Conservation (phyloP, 1,140 invertebrate genomes). For the Drosophila mojavensis region DNA sequence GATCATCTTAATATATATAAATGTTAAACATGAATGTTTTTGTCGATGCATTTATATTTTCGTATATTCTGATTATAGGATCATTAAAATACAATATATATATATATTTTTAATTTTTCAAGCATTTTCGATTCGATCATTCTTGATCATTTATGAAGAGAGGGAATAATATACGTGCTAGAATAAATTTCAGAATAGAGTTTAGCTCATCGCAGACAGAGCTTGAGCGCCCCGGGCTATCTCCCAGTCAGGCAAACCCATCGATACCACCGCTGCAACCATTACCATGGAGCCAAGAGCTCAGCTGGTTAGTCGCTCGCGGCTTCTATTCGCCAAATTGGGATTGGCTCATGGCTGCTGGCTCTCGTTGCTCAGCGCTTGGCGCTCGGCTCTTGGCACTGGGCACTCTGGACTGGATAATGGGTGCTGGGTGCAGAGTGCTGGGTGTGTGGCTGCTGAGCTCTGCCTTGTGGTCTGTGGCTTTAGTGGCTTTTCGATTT, state of each 20-base stretch:
- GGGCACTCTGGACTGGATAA: slow-evolving; percentile 23
- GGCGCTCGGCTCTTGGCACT: neutral
- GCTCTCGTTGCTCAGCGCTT: neutral
- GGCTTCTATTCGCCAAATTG: slow-evolving; percentile 73
- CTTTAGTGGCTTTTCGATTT: slow-evolving; percentile 80
- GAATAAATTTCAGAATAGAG: too few species aligned
- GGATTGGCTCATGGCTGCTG: slow-evolving; percentile 24
- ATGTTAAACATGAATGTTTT: too few species aligned
- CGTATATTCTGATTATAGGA: too few species aligned
- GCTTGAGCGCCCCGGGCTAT: too few species aligned
- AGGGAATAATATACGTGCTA: too few species aligned
- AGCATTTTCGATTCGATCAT: too few species aligned
- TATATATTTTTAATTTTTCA: too few species aligned
- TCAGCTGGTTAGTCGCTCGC: slow-evolving; percentile 45
- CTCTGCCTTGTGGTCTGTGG: slow-evolving; percentile 51
- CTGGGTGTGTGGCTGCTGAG: neutral
- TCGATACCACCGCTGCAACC: slow-evolving; percentile 47
- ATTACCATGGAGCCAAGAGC: slow-evolving; percentile 18
- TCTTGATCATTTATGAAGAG: too few species aligned
- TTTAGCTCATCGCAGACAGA: too few species aligned
- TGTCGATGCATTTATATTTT: too few species aligned
- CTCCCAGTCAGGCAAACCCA: neutral
- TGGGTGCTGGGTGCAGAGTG: neutral
- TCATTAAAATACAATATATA: too few species aligned
- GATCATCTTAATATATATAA: too few species aligned